Evolutionary conservation across 92 coral and sea anemone species (phyloP).

Genomic region (Bergia puertoricense): DNA sequence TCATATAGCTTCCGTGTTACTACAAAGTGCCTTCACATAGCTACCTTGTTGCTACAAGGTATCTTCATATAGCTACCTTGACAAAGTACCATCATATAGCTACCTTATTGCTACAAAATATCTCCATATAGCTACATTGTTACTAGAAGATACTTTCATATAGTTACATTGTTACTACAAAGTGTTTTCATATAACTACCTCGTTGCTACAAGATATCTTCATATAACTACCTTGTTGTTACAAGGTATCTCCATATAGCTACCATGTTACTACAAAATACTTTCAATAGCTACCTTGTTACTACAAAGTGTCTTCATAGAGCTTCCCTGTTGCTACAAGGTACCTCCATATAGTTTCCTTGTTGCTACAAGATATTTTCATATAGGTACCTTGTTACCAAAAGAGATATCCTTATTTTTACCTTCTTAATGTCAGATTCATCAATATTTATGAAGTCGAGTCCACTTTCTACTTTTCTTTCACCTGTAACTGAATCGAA

Average conservation of each 20-base stretch:
- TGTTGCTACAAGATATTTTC: not conserved
- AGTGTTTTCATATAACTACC: too few species aligned
- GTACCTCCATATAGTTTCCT: not conserved
- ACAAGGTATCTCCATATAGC: too few species aligned
- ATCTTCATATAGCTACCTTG: too few species aligned
- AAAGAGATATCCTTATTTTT: too few species aligned
- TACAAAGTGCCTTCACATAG: too few species aligned
- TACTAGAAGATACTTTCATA: too few species aligned
- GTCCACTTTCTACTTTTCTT: conserved; percentile 53
- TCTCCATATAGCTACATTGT: not conserved
- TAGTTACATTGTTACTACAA: conserved; percentile 52
- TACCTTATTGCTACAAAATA: not conserved
- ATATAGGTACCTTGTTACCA: too few species aligned
- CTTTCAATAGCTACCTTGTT: not conserved
- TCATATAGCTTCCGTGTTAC: conserved; percentile 57
- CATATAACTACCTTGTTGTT: too few species aligned
- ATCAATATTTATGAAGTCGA: conserved; percentile 69
- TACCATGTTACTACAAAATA: too few species aligned
- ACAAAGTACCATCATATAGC: not conserved
- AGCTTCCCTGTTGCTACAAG: not conserved
- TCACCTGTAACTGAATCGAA: conserved; percentile 59
- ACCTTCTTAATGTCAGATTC: conserved; percentile 58
- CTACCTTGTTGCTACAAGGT: too few species aligned
- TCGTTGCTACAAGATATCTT: too few species aligned
- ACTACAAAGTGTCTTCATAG: not conserved